phyloP scores from a whole-genome alignment of 2,113 vertebrate species.

The Seriola rivoliana region DNA sequence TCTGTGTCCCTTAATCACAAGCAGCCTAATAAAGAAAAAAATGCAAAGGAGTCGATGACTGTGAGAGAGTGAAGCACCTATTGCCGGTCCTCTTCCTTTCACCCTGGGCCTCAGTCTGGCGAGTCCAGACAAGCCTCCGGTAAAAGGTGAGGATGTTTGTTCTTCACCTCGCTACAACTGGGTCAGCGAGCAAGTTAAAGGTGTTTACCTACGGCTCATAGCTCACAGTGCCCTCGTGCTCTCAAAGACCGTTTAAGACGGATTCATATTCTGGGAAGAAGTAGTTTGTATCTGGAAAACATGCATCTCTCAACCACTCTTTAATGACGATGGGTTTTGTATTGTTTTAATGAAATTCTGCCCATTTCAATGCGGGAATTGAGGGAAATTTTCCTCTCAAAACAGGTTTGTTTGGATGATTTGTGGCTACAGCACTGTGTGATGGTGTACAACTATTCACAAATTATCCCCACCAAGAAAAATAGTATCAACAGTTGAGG shows the following conservation, averaged over 20 bases:
- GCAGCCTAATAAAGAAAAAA: constrained; percentile 43
- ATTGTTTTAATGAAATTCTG: background rate
- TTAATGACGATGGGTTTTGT: background rate
- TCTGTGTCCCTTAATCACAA: constrained; percentile 42
- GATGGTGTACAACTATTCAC: constrained; percentile 5
- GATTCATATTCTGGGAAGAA: constrained; percentile 3
- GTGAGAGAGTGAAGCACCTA: constrained; percentile 1
- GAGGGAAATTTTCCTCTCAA: background rate
- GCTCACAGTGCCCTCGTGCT: constrained; percentile 17
- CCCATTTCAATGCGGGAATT: background rate
- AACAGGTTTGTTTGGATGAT: constrained; percentile 14
- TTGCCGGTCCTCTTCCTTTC: background rate
- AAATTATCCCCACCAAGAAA: constrained; percentile 31
- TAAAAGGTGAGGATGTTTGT: constrained; percentile 70
- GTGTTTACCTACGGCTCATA: constrained; percentile 41
- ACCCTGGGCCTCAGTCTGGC: constrained; percentile 31
- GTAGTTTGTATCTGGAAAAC: background rate
- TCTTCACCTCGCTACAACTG: constrained; percentile 63
- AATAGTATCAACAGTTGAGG: constrained; percentile 7
- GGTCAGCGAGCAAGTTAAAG: constrained; percentile 61
- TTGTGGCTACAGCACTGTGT: constrained; percentile 9
- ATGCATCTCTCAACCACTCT: background rate
- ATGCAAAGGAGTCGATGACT: background rate
- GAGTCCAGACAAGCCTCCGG: constrained; percentile 62
- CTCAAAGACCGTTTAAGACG: constrained; percentile 9